phyloP scores from a whole-genome alignment of 2,888 invertebrate genomes.

The Andrena flavipes region DNA sequence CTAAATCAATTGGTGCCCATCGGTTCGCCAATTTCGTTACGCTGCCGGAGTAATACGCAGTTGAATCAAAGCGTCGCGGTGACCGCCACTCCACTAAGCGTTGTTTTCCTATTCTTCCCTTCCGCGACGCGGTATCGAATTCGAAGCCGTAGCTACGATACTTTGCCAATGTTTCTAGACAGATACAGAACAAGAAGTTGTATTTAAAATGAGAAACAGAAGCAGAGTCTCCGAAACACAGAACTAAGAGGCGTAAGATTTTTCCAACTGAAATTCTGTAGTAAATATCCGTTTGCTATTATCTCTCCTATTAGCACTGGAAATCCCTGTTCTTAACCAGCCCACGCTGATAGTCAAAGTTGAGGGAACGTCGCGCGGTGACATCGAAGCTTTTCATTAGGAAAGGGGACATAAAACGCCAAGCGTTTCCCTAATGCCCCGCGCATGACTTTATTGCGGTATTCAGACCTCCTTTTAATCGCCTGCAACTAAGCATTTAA shows the following conservation, averaged over 20 bases:
- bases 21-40: background rate
- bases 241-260: no score
- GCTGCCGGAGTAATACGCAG: background rate
- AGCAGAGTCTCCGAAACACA: no score
- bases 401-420: background rate
- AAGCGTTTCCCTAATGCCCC: background rate
- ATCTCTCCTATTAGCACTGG: no score
- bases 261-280: no score
- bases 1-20: slow-evolving; percentile 22
- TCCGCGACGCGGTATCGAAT: background rate
- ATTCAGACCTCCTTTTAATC: slow-evolving; percentile 24
- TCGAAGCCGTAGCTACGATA: no score
- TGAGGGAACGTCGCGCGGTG: background rate
- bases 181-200: no score
- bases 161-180: no score
- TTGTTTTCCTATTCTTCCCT: background rate
- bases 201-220: no score
- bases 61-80: background rate
- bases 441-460: slow-evolving; percentile 11
- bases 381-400: background rate
- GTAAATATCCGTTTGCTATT: no score
- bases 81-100: background rate
- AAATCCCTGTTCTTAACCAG: no score
- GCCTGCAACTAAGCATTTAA: slow-evolving; percentile 16
- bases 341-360: background rate